Evolutionary conservation across 1,140 invertebrate species (phyloP), one percentile per base, ranked within the genome.

Genomic region (Sinonovacula constricta): DNA sequence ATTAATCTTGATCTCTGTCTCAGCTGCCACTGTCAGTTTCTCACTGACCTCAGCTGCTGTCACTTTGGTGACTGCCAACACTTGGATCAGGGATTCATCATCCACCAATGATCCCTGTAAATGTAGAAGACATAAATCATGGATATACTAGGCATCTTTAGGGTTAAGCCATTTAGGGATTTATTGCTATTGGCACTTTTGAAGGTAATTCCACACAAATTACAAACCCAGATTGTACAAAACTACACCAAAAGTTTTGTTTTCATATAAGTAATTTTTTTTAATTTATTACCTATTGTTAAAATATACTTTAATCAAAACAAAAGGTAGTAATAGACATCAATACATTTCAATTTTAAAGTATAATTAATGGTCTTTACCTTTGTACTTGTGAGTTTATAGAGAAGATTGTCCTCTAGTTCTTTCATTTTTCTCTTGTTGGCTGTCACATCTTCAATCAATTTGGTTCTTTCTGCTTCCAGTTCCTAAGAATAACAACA

Each of bases 341-440:
- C n/a, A n/a, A n/a, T n/a, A n/a, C n/a, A n/a, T n/a, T n/a, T n/a
- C n/a, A n/a, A n/a, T n/a, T n/a, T n/a, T n/a, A n/a, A n/a, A n/a
- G n/a, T n/a, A n/a, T n/a, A n/a, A n/a, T n/a, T n/a, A n/a, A n/a
- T n/a, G n/a, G 18, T 45, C 39, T 24, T 66, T 85, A 94, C 93
- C 92, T 97, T 94, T 0, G 96, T 97, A 15, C 96, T 97, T 65
- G 96, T 98, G 31, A 99, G 91, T 59, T 97, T 93, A 80, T 95
- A 95, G 0, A 99, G 91, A 15, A 99, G 91, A 89, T 97, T 98
- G 65, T 95, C 96, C 92, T 99, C 97, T 0, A 99, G 91, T 88
- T 97, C 95, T 91, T 98, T 97, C 95, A 98, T 98, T 75, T 95
- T 95, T 70, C 95, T 93, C 90, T 98, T 97, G 92, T 98, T 98